Conservation (phyloP, 2,113 vertebrate genomes). For the Hylia prasina region DNA sequence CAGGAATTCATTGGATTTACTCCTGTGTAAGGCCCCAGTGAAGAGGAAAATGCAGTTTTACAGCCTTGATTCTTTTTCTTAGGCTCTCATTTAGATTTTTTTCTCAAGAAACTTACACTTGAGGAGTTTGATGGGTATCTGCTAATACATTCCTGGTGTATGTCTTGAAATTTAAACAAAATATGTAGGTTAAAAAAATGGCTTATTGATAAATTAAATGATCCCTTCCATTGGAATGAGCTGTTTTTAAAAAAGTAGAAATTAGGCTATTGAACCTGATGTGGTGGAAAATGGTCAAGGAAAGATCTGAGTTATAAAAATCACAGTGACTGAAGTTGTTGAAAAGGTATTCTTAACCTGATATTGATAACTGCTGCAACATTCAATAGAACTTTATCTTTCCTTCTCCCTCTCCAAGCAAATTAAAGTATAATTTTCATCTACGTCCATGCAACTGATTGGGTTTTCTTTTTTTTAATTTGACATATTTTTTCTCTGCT, state of each 20-base stretch:
- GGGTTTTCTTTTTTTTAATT: neutral
- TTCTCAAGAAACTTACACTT: neutral
- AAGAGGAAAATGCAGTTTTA: neutral
- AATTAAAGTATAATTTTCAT: neutral
- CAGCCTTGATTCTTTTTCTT: neutral
- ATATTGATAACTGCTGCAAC: neutral
- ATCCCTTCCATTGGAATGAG: neutral
- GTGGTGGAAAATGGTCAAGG: neutral
- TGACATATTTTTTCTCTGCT: neutral
- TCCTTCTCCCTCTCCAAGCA: neutral
- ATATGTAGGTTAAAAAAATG: neutral
- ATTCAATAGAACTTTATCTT: neutral
- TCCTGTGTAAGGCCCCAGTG: neutral
- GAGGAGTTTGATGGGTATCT: neutral
- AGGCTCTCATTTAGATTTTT: neutral
- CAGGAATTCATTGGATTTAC: neutral
- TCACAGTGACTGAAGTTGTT: neutral
- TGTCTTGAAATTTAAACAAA: neutral
- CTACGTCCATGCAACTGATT: neutral
- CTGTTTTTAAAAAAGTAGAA: neutral
- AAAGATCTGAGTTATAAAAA: neutral
- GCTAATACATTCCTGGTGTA: accelerated
- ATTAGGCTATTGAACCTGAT: neutral
- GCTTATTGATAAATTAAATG: neutral
- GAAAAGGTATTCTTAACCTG: neutral